Base-by-base conservation (phyloP, 1,140 invertebrate species). In the Drosophila mauritiana region DNA sequence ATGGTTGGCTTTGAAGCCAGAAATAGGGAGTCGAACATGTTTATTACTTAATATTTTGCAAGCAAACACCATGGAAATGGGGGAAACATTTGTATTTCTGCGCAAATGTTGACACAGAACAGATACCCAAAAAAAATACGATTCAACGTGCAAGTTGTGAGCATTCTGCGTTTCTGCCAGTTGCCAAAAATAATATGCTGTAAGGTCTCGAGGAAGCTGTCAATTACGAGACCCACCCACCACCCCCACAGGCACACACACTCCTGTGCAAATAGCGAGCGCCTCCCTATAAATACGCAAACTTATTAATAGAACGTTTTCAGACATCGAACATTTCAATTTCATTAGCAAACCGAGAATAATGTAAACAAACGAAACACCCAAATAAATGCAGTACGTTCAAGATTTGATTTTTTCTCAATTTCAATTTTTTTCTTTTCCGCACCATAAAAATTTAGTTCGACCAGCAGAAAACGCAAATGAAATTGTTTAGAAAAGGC, bases 21-120 rank as follows among this genome's bases (percentile, higher is more conserved):
- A 20, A 39, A 27, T 48, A 62, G 42, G 43, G 22, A 53, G 54
- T 75, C 45, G 49, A 46, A 55, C 15, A 56, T 48, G 39, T 49
- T 70, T 67, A 79, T 82, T 82, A 61, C 74, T 69, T 64, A 79
- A 83, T 79, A 83, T 61, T 78, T 82, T 58, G 22, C 48, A 27
- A 49, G 51, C 58, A 78, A 65, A 78, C 54, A 78, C 7, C 17
- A 34, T 56, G 52, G 36, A 62, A 67, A 67, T 57, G 53, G 37
- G 70, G 39, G 15, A 49, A 73, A 46, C 37, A 58, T 69, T 70
- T 57, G 36, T 56, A 46, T 57, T 56, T 39, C 17, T 46, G 51
- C 13, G 69, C 68, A 53, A 62, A 73, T 73, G 42, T 73, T 74
- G 43, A 72, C 65, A 70, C 27, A 70, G 36, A 70, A 70, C 67